Percentiles rank a stretch among this genome's conserved stretches.
Conservation (phyloP, 2,113 vertebrate genomes). For the Semnornis frantzii region DNA sequence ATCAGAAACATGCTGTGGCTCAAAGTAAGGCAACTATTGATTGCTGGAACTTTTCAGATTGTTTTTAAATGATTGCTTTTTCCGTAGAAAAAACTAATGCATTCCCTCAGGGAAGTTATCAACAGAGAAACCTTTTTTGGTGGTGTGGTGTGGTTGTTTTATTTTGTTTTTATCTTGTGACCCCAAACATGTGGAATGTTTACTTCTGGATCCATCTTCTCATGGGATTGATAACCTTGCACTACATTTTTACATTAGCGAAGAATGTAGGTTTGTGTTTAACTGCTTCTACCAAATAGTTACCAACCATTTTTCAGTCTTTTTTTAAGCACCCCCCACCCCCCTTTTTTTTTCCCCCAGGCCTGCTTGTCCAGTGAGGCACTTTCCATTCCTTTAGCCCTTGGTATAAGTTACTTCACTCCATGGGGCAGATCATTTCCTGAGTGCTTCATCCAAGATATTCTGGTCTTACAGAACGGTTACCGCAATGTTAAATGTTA, state of each 20-base stretch:
- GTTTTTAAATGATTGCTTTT: not conserved
- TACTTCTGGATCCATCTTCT: constrained; percentile 34
- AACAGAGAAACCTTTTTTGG: not conserved
- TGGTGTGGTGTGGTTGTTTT: no score
- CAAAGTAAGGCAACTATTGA: not conserved
- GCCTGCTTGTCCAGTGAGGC: not conserved
- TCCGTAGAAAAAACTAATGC: not conserved
- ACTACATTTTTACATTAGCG: constrained; percentile 22
- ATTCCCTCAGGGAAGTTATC: constrained; percentile 52
- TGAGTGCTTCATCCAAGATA: not conserved
- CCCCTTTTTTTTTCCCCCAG: not conserved
- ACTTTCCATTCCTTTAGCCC: not conserved
- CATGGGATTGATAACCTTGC: constrained; percentile 16
- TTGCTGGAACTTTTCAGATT: not conserved
- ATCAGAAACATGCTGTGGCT: not conserved
- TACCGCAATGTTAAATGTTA: not conserved
- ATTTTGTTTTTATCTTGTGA: not conserved
- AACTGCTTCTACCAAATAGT: constrained; percentile 64
- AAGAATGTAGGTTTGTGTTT: not conserved
- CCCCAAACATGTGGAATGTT: not conserved
- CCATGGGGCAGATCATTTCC: not conserved
- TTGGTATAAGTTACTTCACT: not conserved
- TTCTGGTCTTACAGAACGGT: constrained; percentile 16
- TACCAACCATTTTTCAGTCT: not conserved
- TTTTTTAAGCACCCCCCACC: no score